Base-by-base conservation (phyloP, 2,888 invertebrate species). In the Amphipyra tragopoginis region DNA sequence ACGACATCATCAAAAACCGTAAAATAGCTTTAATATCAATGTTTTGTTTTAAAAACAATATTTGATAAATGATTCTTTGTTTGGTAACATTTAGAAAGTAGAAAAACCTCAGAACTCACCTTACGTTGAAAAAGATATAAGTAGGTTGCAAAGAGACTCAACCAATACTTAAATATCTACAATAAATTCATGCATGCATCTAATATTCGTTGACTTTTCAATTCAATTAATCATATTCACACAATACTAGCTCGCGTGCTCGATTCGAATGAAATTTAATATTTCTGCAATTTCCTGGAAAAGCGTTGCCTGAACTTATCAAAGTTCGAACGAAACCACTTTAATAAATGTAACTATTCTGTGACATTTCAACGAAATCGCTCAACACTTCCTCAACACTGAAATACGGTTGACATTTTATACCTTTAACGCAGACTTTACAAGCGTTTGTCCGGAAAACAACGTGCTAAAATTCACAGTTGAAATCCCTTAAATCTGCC, bases 401-500 rank as follows among this genome's bases (percentile, higher is more conserved):
- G 29, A 57, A 71, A 65, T 53, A n/a, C 11, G 15, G 34, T 29
- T 8, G 6, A 9, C 10, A 21, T 42, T 49, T 52, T 39, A 26
- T 52, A 48, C 11, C 5, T 21, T 40, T 7, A 29, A 21, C 21
- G 21, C 21, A 21, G 21, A 21, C 21, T 9, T 21, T n/a, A 11
- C n/a, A 14, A 13, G 9, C 21, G 26, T 51, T 53, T 34, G 11
- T n/a, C 10, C 34, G 26, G 9, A 50, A 52, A 67, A 62, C 51
- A 62, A 43, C 21, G 42, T 60, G 63, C 53, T 59, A 72, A 76
- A 80, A 77, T 75, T 72, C 66, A 65, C 58, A 65, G 63, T 67
- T 67, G 54, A 55, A 68, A 77, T 74, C 70, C 70, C 57, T 69
- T 64, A 64, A 66, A 72, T 68, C 65, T 51, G 66, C 59, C 65